phyloP scores from a whole-genome alignment of 37 sponge, comb jelly and placozoan genomes.

The Bolinopsis microptera region DNA sequence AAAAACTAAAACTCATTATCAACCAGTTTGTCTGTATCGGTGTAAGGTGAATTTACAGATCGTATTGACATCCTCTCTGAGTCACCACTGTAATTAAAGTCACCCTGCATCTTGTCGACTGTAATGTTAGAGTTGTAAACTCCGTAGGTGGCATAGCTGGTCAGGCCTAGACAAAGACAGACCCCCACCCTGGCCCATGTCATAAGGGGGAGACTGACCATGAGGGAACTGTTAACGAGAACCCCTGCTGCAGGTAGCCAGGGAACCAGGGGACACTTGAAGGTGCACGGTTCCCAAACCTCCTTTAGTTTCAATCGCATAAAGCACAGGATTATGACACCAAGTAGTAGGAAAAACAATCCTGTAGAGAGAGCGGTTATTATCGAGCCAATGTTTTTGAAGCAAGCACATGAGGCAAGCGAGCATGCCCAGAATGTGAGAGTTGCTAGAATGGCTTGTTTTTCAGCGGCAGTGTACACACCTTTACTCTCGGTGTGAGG shows the following conservation, averaged over 20 bases:
- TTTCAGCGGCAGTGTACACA: neutral
- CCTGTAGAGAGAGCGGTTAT: neutral
- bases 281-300: neutral
- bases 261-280: constrained; percentile 41
- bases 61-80: no score
- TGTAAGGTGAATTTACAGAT: no score
- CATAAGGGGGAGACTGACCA: constrained; percentile 51
- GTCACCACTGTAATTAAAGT: no score
- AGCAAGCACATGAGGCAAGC: constrained; percentile 6
- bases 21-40: no score
- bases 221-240: constrained; percentile 19
- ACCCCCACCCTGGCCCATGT: constrained; percentile 46
- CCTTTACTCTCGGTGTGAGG: neutral
- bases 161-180: neutral
- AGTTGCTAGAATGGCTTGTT: neutral
- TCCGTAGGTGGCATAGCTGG: constrained; percentile 4
- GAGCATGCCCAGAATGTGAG: neutral
- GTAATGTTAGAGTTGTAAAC: neutral
- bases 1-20: no score
- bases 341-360: neutral
- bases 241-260: constrained; percentile 33
- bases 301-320: neutral
- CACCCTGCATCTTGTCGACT: no score
- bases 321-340: neutral
- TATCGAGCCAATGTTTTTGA: neutral